Conservation (phyloP, 2,888 invertebrate species). For the Malacosoma neustria region DNA sequence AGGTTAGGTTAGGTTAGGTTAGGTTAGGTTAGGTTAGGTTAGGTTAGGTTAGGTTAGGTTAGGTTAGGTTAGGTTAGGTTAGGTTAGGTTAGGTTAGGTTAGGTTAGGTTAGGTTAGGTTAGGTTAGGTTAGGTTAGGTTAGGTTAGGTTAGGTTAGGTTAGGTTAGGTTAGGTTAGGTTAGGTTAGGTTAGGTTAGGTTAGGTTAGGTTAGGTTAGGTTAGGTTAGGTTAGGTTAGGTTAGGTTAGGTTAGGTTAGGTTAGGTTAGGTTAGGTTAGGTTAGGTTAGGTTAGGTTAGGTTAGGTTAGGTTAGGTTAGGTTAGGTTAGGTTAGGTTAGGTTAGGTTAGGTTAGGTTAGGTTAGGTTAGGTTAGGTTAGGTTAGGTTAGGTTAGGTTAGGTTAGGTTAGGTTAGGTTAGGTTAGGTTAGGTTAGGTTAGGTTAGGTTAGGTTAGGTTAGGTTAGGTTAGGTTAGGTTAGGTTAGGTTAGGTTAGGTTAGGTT, state of each 20-base stretch:
- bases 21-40: slow-evolving; percentile 10
- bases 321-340: slow-evolving; percentile 12
- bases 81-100: slow-evolving; percentile 13
- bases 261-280: slow-evolving; percentile 16
- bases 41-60: slow-evolving; percentile 12
- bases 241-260: slow-evolving; percentile 14
- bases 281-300: slow-evolving; percentile 15
- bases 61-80: slow-evolving; percentile 13
- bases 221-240: slow-evolving; percentile 7
- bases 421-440: slow-evolving; percentile 3
- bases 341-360: slow-evolving; percentile 16
- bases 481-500: slow-evolving; percentile 14
- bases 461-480: slow-evolving; percentile 8
- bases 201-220: slow-evolving; percentile 13
- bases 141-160: slow-evolving; percentile 14
- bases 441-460: slow-evolving; percentile 4
- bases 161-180: no score
- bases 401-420: slow-evolving; percentile 8
- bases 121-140: slow-evolving; percentile 15
- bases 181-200: slow-evolving; percentile 8
- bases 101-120: slow-evolving; percentile 14
- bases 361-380: slow-evolving; percentile 18
- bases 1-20: slow-evolving; percentile 11
- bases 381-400: slow-evolving; percentile 14
- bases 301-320: slow-evolving; percentile 14